phyloP scores from a whole-genome alignment of 1,140 invertebrate genomes.

The Coboldia fuscipes region DNA sequence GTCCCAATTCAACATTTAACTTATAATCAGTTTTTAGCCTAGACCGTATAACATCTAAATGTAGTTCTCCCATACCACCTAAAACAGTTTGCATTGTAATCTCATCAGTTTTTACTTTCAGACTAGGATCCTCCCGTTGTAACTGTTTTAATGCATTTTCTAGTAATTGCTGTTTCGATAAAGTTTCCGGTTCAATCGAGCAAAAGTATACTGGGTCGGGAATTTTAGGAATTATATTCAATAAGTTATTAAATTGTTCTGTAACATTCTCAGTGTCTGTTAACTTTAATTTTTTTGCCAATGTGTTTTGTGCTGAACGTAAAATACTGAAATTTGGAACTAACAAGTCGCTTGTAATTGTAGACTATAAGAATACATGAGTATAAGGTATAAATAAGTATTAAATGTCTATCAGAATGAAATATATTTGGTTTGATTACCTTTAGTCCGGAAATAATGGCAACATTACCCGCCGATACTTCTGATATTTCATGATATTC shows the following conservation, averaged over 20 bases:
- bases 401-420: neutral
- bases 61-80: conserved; percentile 89
- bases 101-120: conserved; percentile 49
- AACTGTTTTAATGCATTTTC: conserved; percentile 71
- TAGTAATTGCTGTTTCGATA: conserved; percentile 47
- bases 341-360: conserved; percentile 71
- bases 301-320: conserved; percentile 28
- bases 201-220: conserved; percentile 95
- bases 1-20: conserved; percentile 80
- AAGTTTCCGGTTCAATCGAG: conserved; percentile 79
- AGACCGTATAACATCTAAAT: conserved; percentile 86
- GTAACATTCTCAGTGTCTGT: conserved; percentile 5
- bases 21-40: conserved; percentile 73
- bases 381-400: neutral
- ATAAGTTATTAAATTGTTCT: conserved; percentile 14
- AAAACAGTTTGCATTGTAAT: conserved; percentile 76
- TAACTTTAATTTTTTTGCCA: conserved; percentile 17
- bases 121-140: conserved; percentile 82
- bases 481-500: conserved; percentile 52
- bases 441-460: conserved; percentile 70
- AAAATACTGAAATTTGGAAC: conserved; percentile 33
- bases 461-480: conserved; percentile 66
- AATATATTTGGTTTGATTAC: conserved; percentile 19
- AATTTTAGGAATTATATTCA: conserved; percentile 36
- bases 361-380: conserved; percentile 23